A percentile compares a stretch with the other conserved stretches of the same genome.
Evolutionary conservation across 92 coral and sea anemone species (phyloP).

Genomic region (Parazoanthus atlanticus): DNA sequence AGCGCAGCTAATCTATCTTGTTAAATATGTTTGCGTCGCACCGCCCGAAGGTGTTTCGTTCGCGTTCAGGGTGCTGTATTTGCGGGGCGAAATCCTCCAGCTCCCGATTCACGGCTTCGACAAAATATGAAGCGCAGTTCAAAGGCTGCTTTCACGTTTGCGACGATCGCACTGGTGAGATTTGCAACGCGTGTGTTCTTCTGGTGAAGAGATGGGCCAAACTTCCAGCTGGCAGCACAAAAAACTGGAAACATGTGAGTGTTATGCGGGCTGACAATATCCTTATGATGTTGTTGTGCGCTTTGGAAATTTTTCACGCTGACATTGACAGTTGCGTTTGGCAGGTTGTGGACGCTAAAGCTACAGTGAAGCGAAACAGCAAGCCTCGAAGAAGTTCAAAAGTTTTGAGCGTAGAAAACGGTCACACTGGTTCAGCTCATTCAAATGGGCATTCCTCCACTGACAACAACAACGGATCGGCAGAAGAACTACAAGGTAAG

Average conservation of each 20-base stretch:
- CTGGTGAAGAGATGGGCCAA: constrained; percentile 95
- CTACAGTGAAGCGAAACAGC: constrained; percentile 68
- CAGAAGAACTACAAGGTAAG: constrained; percentile 49
- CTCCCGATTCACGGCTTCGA: constrained; percentile 93
- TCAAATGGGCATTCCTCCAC: constrained; percentile 61
- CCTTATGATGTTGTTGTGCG: neutral
- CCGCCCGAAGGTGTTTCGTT: constrained; percentile 88
- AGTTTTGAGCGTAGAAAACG: constrained; percentile 55
- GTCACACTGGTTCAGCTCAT: constrained; percentile 44
- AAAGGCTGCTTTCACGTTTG: constrained; percentile 83
- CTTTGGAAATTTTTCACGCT: constrained; percentile 12
- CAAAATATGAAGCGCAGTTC: constrained; percentile 89
- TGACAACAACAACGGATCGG: constrained; percentile 52
- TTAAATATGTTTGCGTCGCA: constrained; percentile 89
- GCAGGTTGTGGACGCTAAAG: constrained; percentile 96
- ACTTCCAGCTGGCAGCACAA: constrained; percentile 84
- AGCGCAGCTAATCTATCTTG: neutral
- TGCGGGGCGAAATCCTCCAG: constrained; percentile 99
- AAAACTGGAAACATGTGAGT: constrained; percentile 98
- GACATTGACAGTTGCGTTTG: constrained; percentile 21
- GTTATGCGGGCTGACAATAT: constrained; percentile 7
- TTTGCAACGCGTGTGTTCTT: constrained; percentile 98
- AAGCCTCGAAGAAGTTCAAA: constrained; percentile 88
- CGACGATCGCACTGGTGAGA: constrained; percentile 88
- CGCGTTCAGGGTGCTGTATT: constrained; percentile 96